Evolutionary conservation across 2,888 invertebrate species (phyloP), one percentile per base, ranked within the genome.

Genomic region (Leptinotarsa tumamoca): DNA sequence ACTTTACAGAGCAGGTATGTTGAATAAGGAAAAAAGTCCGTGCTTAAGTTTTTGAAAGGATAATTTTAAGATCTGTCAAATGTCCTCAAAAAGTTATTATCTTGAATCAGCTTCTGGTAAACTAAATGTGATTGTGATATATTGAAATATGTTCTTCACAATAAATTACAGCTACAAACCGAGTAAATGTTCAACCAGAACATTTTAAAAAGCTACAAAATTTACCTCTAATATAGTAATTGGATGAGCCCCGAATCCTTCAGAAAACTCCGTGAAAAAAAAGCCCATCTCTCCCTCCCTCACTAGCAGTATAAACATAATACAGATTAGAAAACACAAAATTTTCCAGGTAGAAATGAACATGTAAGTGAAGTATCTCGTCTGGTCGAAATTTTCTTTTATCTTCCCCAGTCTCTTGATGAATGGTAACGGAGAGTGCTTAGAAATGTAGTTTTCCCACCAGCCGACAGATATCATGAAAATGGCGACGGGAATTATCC

Each of bases 381-480:
- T 95, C 72, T 92, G 89, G 78, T 92, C 93, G 79, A 98, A 90
- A 72, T 95, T 93, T 71, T 94, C 95, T 86, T 96, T 96, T 68
- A 96, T 90, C 86, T 93, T 92, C 14, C 94, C 95, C 83, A 96
- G 89, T 63, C 91, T 91, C 85, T 94, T 94, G 68, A 96, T 92
- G 78, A 94, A 89, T 67, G 92, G 94, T 79, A 97, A 91, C 0
- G 96, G 94, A 74, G 98, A 97, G 83, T 95, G 93, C 75, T 93
- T 91, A 75, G 96, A 95, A 1, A 98, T 96, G 86, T 96, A 99
- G 89, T 99, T 99, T 89, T 99, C 98, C 99, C 99, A 99, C 97
- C 98, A 98, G 33, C 96, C 96, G 43, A 80, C 52, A 0, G 98
- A 98, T 79, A 97, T 94, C 83, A 97, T 92, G 72, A 97, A 88